Conservation (phyloP, 2,113 vertebrate species). For the Bubo scandiacus region DNA sequence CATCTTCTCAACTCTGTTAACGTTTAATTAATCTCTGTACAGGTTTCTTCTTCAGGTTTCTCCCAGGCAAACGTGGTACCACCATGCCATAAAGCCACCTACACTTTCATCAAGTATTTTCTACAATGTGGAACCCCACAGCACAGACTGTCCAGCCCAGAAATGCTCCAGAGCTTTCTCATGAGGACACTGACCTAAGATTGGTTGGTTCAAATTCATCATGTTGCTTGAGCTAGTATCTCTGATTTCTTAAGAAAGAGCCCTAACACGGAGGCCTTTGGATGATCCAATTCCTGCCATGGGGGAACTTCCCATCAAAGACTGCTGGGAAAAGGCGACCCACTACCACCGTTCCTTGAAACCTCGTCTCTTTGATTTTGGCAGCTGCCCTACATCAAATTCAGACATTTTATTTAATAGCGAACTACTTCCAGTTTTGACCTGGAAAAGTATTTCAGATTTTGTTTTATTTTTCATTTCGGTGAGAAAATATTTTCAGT, state of each 20-base stretch:
- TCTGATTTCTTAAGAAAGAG: background rate
- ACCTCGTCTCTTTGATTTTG: background rate
- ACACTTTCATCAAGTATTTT: background rate
- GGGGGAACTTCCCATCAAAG: background rate
- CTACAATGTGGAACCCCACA: background rate
- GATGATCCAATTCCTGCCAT: background rate
- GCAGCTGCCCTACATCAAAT: background rate
- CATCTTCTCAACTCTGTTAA: background rate
- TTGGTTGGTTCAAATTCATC: background rate
- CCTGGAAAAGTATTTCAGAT: background rate
- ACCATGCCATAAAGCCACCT: background rate
- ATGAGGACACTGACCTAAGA: background rate
- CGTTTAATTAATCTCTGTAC: background rate
- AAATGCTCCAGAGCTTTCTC: background rate
- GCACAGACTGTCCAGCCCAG: background rate
- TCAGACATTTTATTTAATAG: background rate
- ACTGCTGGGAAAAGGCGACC: background rate
- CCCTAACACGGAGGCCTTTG: background rate
- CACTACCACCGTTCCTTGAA: background rate
- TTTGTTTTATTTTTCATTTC: background rate
- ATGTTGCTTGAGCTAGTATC: background rate
- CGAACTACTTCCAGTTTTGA: background rate
- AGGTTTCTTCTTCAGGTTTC: background rate
- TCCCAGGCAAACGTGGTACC: background rate
- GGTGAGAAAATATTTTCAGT: background rate